Evolutionary conservation across 2,797 vertebrate genomes (phyloP).

Genomic region (Ispidina lecontei): DNA sequence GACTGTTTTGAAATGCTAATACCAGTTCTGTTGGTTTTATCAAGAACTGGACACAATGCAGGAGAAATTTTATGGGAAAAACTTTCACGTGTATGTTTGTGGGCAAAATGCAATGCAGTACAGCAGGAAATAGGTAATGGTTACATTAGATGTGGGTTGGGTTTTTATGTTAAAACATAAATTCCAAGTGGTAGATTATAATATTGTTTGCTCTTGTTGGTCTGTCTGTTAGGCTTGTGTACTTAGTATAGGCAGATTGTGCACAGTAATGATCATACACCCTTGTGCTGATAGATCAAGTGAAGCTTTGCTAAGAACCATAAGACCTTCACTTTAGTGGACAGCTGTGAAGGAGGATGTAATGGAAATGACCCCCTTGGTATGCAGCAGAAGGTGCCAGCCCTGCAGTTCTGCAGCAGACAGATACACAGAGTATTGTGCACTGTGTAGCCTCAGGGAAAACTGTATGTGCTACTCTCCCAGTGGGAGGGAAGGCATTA

Average conservation of each 20-base stretch:
- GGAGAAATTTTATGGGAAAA: background rate
- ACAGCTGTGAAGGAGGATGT: background rate
- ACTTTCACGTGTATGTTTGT: background rate
- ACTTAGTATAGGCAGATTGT: background rate
- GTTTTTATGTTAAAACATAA: background rate
- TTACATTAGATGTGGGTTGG: background rate
- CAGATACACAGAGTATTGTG: constrained; percentile 1
- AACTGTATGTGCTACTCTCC: background rate
- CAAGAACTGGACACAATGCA: background rate
- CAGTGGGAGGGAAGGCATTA: constrained; percentile 49
- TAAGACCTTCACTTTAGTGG: constrained; percentile 4
- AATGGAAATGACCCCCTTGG: background rate
- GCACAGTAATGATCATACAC: background rate
- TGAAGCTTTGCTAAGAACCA: background rate
- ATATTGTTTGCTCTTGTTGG: background rate
- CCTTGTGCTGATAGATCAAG: background rate
- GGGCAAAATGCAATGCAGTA: background rate
- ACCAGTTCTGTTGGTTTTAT: background rate
- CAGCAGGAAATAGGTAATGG: background rate
- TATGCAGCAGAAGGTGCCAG: constrained; percentile 20
- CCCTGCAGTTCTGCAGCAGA: background rate
- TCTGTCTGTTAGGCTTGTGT: background rate
- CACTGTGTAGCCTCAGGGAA: constrained; percentile 1
- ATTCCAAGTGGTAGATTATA: background rate
- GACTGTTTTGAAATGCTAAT: background rate